Base-by-base conservation (phyloP, 2,888 invertebrate genomes). In the Rhimphoctona megacephalus region DNA sequence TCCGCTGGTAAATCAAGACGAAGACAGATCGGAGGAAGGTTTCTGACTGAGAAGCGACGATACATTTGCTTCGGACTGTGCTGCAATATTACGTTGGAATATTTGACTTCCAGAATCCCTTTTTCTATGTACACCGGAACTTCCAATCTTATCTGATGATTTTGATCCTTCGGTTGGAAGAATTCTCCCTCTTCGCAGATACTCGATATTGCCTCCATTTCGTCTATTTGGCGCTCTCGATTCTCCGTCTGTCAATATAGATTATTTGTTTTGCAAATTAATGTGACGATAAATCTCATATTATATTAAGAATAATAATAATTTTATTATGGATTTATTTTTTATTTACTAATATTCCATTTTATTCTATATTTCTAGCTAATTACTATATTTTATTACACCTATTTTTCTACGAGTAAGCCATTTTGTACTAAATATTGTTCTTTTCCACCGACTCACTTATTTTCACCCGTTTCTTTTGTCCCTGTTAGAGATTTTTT, bases 111-210 rank as follows among this genome's bases (percentile, higher is more conserved):
- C 19, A 85, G 39, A 1, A 22, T 5, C 5, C 69, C 64, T 33
- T 52, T 72, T 19, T 81, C 54, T 5, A 85, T 54, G 5, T 14
- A 19, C 11, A 81, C 77, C 19, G 72, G 17, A 54, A 85, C 72
- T 14, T 85, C 72, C 52, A 85, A 46, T 30, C 14, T 72, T 19
- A 84, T 46, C n/a, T 80, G 36, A 57, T 46, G 36, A 33, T 49
- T 0, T 6, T 49, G 17, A 7, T 6, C 19, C 9, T 81, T 46
- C 8, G 54, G 14, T 22, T 17, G 33, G 6, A 82, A 90, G 46
- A 92, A 92, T 74, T 92, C 91, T 9, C 88, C 86, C 2, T 72
- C 11, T 25, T 84, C 76, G 22, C 85, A 92, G 64, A 93, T 92
- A 76, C 73, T 90, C n/a, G 90, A 78, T 54, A 93, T 81, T 4